Percentiles rank a stretch among this genome's conserved stretches.
Evolutionary conservation across 92 coral and sea anemone species (phyloP).

Genomic region (Porites rus): DNA sequence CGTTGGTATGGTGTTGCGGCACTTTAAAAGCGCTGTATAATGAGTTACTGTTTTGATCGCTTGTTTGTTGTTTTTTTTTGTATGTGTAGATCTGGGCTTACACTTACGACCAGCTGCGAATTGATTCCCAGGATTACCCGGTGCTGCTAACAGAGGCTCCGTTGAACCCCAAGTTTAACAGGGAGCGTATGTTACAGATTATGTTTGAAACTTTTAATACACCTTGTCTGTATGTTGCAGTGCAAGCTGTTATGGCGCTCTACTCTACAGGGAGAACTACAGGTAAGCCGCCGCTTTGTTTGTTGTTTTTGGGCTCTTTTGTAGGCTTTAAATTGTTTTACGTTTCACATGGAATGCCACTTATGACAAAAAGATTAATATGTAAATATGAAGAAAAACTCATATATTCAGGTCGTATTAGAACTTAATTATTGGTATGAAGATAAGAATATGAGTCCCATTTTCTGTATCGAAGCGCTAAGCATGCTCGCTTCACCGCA

Average conservation of each 20-base stretch:
- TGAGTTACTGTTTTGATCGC: background rate
- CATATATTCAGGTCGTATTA: too few relatives aligned
- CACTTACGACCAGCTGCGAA: constrained; percentile 84
- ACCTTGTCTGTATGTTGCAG: constrained; percentile 92
- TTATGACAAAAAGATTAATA: too few relatives aligned
- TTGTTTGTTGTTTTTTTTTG: background rate
- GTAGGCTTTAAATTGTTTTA: too few relatives aligned
- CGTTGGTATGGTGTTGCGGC: too few relatives aligned
- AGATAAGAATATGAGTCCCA: too few relatives aligned
- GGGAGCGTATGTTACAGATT: constrained; percentile 93
- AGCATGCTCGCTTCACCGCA: too few relatives aligned
- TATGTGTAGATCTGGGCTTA: constrained; percentile 76
- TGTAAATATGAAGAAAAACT: too few relatives aligned
- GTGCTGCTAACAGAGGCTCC: constrained; percentile 94
- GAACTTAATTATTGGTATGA: too few relatives aligned
- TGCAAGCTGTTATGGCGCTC: constrained; percentile 97
- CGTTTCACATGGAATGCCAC: too few relatives aligned
- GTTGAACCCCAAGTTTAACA: constrained; percentile 86
- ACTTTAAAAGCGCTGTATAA: too few relatives aligned
- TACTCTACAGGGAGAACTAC: constrained; percentile 98
- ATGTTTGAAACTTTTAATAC: constrained; percentile 96
- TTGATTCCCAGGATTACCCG: constrained; percentile 84
- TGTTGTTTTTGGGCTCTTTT: too few relatives aligned
- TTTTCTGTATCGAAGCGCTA: too few relatives aligned
- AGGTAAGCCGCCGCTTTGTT: constrained; percentile 52